Percentiles rank a stretch among this genome's conserved stretches.
phyloP scores from a whole-genome alignment of 30 jellyfish, hydroid and myxozoan species.

The Catostylus mosaicus region DNA sequence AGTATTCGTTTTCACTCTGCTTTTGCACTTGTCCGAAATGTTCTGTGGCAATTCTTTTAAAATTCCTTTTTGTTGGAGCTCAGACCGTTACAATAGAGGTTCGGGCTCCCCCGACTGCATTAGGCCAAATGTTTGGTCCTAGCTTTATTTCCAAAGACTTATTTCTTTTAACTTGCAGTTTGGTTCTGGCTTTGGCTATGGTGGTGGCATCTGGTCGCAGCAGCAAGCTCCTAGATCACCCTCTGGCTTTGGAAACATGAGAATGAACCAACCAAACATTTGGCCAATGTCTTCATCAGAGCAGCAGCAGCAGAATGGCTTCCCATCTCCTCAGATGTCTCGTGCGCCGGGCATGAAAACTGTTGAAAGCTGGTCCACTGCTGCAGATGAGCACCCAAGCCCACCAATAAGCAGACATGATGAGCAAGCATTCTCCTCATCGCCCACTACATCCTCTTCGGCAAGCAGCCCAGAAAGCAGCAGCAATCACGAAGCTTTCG shows the following conservation, averaged over 20 bases:
- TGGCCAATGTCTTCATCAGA: conserved; percentile 63
- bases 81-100: too few relatives aligned
- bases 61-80: too few relatives aligned
- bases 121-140: too few relatives aligned
- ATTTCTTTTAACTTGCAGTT: conserved; percentile 15
- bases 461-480: conserved; percentile 70
- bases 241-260: conserved; percentile 65
- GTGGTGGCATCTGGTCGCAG: conserved; percentile 94
- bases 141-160: too few relatives aligned
- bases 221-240: conserved; percentile 82
- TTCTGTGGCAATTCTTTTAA: too few relatives aligned
- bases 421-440: conserved; percentile 50
- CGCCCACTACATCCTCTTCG: conserved; percentile 47
- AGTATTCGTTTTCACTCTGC: too few relatives aligned
- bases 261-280: conserved; percentile 51
- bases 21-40: too few relatives aligned
- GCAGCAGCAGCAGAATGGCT: conserved; percentile 45
- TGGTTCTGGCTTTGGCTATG: conserved; percentile 71
- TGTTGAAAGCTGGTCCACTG: conserved; percentile 86
- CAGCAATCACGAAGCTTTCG: conserved; percentile 57
- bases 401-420: conserved; percentile 51
- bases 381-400: conserved; percentile 71
- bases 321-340: conserved; percentile 64
- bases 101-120: background rate
- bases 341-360: conserved; percentile 74